Evolutionary conservation across 2,888 invertebrate genomes (phyloP).

Genomic region (Oxystoma pomonae): DNA sequence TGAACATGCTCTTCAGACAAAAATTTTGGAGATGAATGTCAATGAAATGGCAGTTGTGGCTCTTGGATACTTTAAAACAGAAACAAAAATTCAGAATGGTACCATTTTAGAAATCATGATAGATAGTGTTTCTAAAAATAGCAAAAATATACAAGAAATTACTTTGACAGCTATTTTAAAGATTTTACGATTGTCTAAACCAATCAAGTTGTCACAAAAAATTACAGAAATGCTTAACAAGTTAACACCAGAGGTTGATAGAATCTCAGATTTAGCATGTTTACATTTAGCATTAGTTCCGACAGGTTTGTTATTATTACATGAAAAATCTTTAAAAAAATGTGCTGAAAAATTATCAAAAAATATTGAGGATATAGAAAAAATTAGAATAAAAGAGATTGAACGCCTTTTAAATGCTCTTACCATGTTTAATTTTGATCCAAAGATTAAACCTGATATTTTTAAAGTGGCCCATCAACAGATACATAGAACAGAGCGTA

Average conservation of each 20-base stretch:
- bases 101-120: slow-evolving; percentile 48
- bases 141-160: slow-evolving; percentile 58
- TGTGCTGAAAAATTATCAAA: slow-evolving; percentile 53
- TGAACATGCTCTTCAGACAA: slow-evolving; percentile 54
- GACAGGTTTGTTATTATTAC: slow-evolving; percentile 51
- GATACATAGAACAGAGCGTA: slow-evolving; percentile 52
- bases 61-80: slow-evolving; percentile 75
- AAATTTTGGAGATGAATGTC: slow-evolving; percentile 54
- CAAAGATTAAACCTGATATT: slow-evolving; percentile 50
- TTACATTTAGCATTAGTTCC: slow-evolving; percentile 64
- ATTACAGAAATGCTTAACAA: slow-evolving; percentile 53
- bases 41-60: slow-evolving; percentile 68
- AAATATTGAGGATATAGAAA: slow-evolving; percentile 41
- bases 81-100: slow-evolving; percentile 56
- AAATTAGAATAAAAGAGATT: slow-evolving; percentile 65
- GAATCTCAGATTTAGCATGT: slow-evolving; percentile 59
- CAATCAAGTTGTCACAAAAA: slow-evolving; percentile 45
- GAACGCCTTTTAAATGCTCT: slow-evolving; percentile 64
- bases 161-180: slow-evolving; percentile 64
- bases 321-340: slow-evolving; percentile 47
- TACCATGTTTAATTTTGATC: slow-evolving; percentile 58
- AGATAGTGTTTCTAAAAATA: slow-evolving; percentile 49
- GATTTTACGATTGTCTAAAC: slow-evolving; percentile 57
- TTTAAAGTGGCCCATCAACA: slow-evolving; percentile 45
- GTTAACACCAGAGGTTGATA: slow-evolving; percentile 53